Evolutionary conservation across 2,113 vertebrate species (phyloP), one percentile per base, ranked within the genome.

Genomic region (Pelusios castaneus): DNA sequence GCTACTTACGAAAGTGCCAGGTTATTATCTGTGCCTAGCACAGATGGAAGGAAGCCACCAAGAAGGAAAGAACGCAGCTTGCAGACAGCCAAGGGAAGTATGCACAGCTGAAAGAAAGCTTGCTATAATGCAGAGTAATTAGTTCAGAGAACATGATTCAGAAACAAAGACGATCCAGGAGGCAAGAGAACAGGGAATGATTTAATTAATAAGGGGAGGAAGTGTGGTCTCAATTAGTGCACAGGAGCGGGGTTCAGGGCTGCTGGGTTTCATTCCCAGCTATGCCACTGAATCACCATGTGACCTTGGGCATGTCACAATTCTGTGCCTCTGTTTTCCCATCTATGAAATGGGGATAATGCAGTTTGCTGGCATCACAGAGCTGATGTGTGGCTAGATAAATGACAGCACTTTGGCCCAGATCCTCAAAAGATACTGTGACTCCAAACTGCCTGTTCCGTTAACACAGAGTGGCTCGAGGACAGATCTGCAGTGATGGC

Each of bases 171-270:
- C 16, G 84, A 13, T 11, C 73, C 73, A 0, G 0, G 80, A 87
- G 67, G 77, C 0, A 0, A 27, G 60, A 27, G 29, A 52, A 41
- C 52, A 5, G 81, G 82, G 13, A 5, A 5, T 8, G 78, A 3
- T 80, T 75, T 55, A 8, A 52, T 80, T 31, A 58, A 27, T 0
- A 0, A 29, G 0, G 1, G 83, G 51, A 31, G 45, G 29, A 25
- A 47, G 84, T 1, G 0, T 0, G 38, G 63, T 56, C 29, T n/a
- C 25, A 3, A 82, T 21, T 29, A 25, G 55, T 0, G 2, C 1
- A 0, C 1, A 41, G 38, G 22, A 75, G 22, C 38, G 12, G 38
- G n/a, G 4, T 5, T 43, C 70, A 43, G 70, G 70, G 70, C 6
- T 2, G 21, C 24, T 14, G 73, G 73, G 38, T 45, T 27, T 45